phyloP scores from a whole-genome alignment of 2,797 vertebrate species.

The Dromococcyx pavoninus region DNA sequence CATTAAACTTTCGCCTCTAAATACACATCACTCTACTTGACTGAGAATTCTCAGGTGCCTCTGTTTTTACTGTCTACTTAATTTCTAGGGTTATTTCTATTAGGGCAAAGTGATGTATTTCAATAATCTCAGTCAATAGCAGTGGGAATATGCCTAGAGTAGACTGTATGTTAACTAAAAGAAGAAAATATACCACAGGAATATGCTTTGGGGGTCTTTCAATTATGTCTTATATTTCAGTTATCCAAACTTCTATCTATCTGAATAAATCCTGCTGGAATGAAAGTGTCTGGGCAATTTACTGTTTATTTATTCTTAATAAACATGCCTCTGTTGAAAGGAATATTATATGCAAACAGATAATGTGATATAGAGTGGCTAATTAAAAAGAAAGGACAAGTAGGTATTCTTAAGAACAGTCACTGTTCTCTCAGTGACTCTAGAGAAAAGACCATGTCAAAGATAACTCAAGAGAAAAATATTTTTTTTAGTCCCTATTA shows the following conservation, averaged over 20 bases:
- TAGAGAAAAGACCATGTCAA: neutral
- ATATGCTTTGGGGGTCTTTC: neutral
- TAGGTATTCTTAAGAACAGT: neutral
- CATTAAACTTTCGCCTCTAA: neutral
- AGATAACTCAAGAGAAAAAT: neutral
- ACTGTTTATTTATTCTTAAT: neutral
- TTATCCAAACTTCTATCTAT: neutral
- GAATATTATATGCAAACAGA: neutral
- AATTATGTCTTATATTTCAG: slow-evolving; percentile 28
- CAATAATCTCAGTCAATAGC: neutral
- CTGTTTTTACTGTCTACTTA: neutral
- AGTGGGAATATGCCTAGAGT: neutral
- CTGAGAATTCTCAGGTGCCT: neutral
- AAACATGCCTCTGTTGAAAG: neutral
- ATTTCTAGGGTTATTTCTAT: neutral
- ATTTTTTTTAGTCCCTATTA: neutral
- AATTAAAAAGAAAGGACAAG: neutral
- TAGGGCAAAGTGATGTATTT: neutral
- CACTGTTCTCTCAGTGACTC: neutral
- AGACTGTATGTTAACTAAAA: neutral
- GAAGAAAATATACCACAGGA: neutral
- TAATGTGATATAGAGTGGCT: neutral
- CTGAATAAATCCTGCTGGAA: neutral
- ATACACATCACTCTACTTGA: neutral
- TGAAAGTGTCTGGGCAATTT: neutral